These are phyloP conservation scores for Prionailurus bengalensis DNA, from an alignment of 2,113 vertebrate genomes.

Conservation along the genomic window DNA sequence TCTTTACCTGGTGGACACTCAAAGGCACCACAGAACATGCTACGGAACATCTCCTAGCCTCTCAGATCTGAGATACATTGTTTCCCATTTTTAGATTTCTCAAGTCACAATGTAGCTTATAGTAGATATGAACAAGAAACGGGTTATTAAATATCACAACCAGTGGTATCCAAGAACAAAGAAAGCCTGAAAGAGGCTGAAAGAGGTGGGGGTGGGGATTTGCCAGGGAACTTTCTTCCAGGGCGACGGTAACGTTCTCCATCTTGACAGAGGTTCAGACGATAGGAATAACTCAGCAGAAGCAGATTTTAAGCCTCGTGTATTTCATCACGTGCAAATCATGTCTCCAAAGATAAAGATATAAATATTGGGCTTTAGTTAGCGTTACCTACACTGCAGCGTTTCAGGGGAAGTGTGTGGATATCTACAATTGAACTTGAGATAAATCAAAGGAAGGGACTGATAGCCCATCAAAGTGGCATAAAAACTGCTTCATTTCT, in stretches of 20 bases:
- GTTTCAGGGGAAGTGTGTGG: background rate
- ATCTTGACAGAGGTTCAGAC: background rate
- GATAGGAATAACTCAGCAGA: background rate
- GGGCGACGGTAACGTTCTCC: rapidly evolving
- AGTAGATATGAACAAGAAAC: background rate
- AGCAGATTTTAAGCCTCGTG: background rate
- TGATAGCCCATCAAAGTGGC: background rate
- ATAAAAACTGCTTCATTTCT: constrained; percentile 14
- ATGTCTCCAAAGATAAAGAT: constrained; percentile 44
- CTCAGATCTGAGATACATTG: background rate
- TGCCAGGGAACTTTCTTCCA: background rate
- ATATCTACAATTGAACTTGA: background rate
- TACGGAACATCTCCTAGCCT: background rate
- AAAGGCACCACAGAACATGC: background rate
- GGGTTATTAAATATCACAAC: constrained; percentile 47
- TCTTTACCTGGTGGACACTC: background rate
- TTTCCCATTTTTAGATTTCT: constrained; percentile 42
- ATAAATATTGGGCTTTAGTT: background rate
- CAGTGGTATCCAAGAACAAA: background rate
- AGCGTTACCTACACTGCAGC: background rate
- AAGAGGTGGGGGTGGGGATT: background rate
- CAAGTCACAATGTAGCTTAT: constrained; percentile 23
- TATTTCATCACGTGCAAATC: background rate
- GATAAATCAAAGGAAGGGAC: constrained; percentile 26
- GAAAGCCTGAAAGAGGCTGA: background rate